phyloP scores from a whole-genome alignment of 1,140 invertebrate genomes.

The Druon quercuslanigerum region DNA sequence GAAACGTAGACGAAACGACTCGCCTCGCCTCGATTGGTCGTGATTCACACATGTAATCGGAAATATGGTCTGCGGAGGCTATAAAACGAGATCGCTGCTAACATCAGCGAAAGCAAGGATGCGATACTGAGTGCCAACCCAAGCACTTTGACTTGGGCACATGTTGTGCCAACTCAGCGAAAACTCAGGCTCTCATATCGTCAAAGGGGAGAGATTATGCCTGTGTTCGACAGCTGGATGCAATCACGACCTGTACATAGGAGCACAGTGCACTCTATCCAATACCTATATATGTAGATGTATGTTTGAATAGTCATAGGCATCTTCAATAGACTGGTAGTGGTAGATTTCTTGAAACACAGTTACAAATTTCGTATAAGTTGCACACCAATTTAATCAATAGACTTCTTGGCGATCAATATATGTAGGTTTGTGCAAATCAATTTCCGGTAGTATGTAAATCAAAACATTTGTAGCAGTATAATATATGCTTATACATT shows the following conservation, averaged over 20 bases:
- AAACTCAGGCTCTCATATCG: slow-evolving; percentile 68
- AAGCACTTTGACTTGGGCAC: slow-evolving; percentile 74
- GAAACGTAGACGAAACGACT: slow-evolving; percentile 19
- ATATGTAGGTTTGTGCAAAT: too few species aligned
- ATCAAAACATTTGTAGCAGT: too few species aligned
- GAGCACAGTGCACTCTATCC: neutral
- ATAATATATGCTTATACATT: too few species aligned
- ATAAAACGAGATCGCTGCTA: slow-evolving; percentile 71
- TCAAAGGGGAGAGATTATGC: slow-evolving; percentile 61
- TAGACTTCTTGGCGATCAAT: too few species aligned
- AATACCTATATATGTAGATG: neutral
- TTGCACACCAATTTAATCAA: too few species aligned
- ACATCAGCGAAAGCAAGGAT: slow-evolving; percentile 67
- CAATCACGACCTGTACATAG: slow-evolving; percentile 21
- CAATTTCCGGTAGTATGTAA: too few species aligned
- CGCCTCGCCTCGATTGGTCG: slow-evolving; percentile 36
- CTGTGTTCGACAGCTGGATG: slow-evolving; percentile 65
- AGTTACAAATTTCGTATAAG: neutral
- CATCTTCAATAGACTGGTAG: neutral
- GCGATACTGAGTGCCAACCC: slow-evolving; percentile 69
- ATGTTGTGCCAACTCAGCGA: slow-evolving; percentile 75
- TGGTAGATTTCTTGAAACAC: neutral
- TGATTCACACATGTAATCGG: slow-evolving; percentile 59
- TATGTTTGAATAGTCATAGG: neutral
- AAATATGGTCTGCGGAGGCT: slow-evolving; percentile 64